Evolutionary conservation across 2,888 invertebrate genomes (phyloP).

Genomic region (Coleophora flavipennella): DNA sequence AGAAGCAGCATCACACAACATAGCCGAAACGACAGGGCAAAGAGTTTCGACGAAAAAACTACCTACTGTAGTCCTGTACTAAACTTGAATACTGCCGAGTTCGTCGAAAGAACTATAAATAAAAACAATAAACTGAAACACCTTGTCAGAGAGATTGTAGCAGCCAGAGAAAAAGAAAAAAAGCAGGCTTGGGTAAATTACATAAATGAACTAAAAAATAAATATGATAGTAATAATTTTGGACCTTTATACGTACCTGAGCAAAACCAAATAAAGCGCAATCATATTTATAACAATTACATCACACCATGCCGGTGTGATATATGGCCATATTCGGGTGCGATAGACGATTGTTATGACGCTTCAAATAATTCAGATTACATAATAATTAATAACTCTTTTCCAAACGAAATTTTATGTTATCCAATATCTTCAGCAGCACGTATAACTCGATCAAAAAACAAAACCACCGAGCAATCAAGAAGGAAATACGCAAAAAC

Average conservation of each 20-base stretch:
- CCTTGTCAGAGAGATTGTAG: conserved; percentile 31
- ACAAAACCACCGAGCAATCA: too few species aligned
- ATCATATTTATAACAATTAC: too few species aligned
- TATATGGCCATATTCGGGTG: too few species aligned
- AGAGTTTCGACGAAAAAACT: background rate
- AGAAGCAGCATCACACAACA: too few species aligned
- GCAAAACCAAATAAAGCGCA: too few species aligned
- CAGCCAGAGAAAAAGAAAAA: conserved; percentile 36
- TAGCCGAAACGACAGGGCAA: background rate
- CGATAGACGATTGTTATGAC: too few species aligned
- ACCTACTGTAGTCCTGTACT: conserved; percentile 31
- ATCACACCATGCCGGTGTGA: too few species aligned
- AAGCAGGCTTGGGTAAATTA: conserved; percentile 45
- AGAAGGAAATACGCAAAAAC: too few species aligned
- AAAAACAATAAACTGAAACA: conserved; percentile 34
- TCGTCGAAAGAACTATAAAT: conserved; percentile 32
- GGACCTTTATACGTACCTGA: too few species aligned
- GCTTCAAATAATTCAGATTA: background rate
- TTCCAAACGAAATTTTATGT: conserved; percentile 21
- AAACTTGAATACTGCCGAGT: conserved; percentile 30
- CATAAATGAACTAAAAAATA: conserved; percentile 43
- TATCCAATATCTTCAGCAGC: conserved; percentile 25
- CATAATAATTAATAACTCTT: conserved; percentile 9
- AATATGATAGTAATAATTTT: conserved; percentile 17
- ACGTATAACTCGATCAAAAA: too few species aligned